Evolutionary conservation across 2,797 vertebrate species (phyloP).

Genomic region (Pelodytes ibericus): DNA sequence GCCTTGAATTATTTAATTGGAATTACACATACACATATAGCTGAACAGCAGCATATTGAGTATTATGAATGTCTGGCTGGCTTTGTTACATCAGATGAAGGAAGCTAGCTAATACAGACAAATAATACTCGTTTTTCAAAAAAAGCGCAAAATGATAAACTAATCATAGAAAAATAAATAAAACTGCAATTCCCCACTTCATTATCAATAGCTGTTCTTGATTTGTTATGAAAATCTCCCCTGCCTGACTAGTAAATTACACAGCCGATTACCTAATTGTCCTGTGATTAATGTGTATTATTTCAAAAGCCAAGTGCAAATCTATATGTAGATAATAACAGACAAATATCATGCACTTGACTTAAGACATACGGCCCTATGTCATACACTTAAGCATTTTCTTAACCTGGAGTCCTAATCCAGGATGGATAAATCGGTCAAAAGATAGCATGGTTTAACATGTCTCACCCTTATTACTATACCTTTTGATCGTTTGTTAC

Average conservation of each 20-base stretch:
- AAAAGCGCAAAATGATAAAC: background rate
- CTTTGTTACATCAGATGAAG: background rate
- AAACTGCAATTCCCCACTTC: background rate
- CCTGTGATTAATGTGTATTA: slow-evolving; percentile 41
- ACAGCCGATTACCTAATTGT: slow-evolving; percentile 26
- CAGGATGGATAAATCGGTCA: background rate
- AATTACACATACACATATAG: too few species aligned
- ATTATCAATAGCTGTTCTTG: slow-evolving; percentile 13
- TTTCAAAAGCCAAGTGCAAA: slow-evolving; percentile 25
- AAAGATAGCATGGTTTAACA: background rate
- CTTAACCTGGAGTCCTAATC: background rate
- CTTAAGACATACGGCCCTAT: background rate
- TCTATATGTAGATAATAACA: slow-evolving; percentile 13
- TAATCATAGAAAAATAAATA: background rate
- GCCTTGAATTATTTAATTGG: too few species aligned
- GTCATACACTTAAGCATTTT: slow-evolving; percentile 12
- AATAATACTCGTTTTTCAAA: background rate
- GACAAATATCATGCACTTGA: slow-evolving; percentile 6
- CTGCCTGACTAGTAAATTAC: slow-evolving; percentile 2
- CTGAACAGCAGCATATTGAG: too few species aligned
- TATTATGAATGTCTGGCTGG: too few species aligned
- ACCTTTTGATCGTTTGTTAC: background rate
- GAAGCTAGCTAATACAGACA: background rate
- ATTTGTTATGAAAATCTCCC: slow-evolving; percentile 30
- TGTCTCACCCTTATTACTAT: background rate